Evolutionary conservation across 2,888 invertebrate species (phyloP).

Genomic region (Eulithis testata): DNA sequence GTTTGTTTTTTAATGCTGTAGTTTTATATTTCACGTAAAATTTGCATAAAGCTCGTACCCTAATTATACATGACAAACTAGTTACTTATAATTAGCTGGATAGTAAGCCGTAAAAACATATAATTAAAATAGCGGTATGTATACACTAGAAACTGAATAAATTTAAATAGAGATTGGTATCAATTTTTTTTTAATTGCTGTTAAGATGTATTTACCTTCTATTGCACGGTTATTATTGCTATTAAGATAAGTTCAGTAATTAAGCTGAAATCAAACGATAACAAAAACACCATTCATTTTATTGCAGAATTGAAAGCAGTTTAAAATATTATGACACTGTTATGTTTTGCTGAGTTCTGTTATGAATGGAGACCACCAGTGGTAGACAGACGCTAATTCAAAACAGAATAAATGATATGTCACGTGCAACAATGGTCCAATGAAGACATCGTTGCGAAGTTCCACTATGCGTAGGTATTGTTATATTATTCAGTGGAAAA

Average conservation of each 20-base stretch:
- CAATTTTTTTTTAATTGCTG: slow-evolving; percentile 17
- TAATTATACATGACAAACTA: slow-evolving; percentile 35
- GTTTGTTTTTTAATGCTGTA: slow-evolving; percentile 65
- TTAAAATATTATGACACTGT: slow-evolving; percentile 76
- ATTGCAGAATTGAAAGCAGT: slow-evolving; percentile 59
- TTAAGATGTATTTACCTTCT: slow-evolving; percentile 7
- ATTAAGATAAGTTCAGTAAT: slow-evolving; percentile 2
- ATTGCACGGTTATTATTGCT: slow-evolving; percentile 6
- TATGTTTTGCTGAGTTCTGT: slow-evolving; percentile 27
- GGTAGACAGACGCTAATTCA: slow-evolving; percentile 59
- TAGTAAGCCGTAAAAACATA: slow-evolving; percentile 29
- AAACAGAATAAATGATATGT: slow-evolving; percentile 75
- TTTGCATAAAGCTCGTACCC: slow-evolving; percentile 48
- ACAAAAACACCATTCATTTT: slow-evolving; percentile 48
- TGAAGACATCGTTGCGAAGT: slow-evolving; percentile 67
- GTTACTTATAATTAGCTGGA: slow-evolving; percentile 31
- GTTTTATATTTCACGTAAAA: slow-evolving; percentile 48
- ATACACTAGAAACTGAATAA: slow-evolving; percentile 25
- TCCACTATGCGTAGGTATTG: slow-evolving; percentile 54
- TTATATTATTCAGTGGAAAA: slow-evolving; percentile 70
- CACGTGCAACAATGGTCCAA: slow-evolving; percentile 72
- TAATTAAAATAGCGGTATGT: slow-evolving; percentile 25
- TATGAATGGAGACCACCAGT: slow-evolving; percentile 68
- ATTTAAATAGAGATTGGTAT: slow-evolving; percentile 24
- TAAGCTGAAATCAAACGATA: slow-evolving; percentile 4